phyloP scores from a whole-genome alignment of 2,113 vertebrate genomes.

The Scortum barcoo region DNA sequence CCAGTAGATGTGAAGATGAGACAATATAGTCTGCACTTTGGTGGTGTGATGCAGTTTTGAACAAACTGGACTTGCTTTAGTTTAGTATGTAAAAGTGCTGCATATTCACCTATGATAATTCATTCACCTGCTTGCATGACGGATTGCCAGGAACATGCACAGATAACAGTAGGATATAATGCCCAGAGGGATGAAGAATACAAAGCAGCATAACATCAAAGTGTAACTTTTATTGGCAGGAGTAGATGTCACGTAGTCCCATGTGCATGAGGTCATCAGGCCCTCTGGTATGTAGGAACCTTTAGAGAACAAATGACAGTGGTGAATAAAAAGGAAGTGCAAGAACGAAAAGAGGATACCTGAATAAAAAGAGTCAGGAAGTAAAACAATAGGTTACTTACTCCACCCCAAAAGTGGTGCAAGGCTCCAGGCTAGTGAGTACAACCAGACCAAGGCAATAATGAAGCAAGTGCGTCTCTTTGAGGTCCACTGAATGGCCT shows the following conservation, averaged over 20 bases:
- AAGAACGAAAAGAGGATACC: neutral
- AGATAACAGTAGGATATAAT: constrained; percentile 93
- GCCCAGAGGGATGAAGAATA: constrained; percentile 93
- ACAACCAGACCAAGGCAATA: constrained; percentile 91
- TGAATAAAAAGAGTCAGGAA: neutral
- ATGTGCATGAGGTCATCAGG: constrained; percentile 94
- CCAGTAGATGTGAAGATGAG: neutral
- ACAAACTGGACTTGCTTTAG: neutral
- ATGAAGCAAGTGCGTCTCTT: constrained; percentile 86
- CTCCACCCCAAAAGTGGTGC: constrained; percentile 97
- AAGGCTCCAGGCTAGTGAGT: constrained; percentile 94
- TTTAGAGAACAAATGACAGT: constrained; percentile 57
- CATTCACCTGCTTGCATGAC: constrained; percentile 87
- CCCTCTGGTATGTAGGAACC: constrained; percentile 95
- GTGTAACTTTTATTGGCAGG: constrained; percentile 92
- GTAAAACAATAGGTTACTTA: constrained; percentile 77
- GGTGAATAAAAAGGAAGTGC: neutral
- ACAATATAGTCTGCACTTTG: neutral
- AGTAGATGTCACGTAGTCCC: constrained; percentile 94
- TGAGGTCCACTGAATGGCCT: constrained; percentile 87
- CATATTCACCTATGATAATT: constrained; percentile 6
- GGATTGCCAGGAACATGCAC: constrained; percentile 93
- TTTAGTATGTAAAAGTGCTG: neutral
- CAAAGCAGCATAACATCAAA: constrained; percentile 94
- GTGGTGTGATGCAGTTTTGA: neutral